A percentile compares a stretch with the other conserved stretches of the same genome.
Evolutionary conservation across 2,888 invertebrate species (phyloP).

Genomic region (Monopis laevigella): DNA sequence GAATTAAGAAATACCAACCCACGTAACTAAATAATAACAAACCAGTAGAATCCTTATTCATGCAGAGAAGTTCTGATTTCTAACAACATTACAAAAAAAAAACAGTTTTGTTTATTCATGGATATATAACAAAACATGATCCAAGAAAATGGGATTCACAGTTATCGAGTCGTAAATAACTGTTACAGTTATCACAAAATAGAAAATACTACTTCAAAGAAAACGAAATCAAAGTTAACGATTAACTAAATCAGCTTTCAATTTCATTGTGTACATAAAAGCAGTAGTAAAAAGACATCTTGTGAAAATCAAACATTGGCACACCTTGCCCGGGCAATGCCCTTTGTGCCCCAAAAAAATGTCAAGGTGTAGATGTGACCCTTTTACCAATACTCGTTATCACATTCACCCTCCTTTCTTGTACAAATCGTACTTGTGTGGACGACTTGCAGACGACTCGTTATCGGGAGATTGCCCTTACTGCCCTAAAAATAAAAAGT

Average conservation of each 20-base stretch:
- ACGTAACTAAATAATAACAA: not conserved
- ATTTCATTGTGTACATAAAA: slow-evolving; percentile 6
- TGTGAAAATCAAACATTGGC: slow-evolving; percentile 6
- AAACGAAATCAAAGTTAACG: too few species aligned
- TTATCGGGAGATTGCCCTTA: slow-evolving; percentile 4
- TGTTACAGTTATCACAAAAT: too few species aligned
- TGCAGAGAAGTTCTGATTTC: not conserved
- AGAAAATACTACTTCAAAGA: too few species aligned
- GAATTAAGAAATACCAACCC: not conserved
- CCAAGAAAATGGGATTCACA: too few species aligned
- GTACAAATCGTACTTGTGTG: not conserved
- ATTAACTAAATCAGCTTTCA: slow-evolving; percentile 7
- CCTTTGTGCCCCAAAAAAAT: slow-evolving; percentile 8
- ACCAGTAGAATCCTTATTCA: too few species aligned
- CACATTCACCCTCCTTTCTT: slow-evolving; percentile 7
- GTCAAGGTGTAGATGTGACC: slow-evolving; percentile 11
- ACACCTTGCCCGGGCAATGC: slow-evolving; percentile 10
- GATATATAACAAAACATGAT: too few species aligned
- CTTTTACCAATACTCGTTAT: slow-evolving; percentile 9
- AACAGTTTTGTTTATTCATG: too few species aligned
- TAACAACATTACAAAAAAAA: not conserved
- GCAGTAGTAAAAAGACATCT: slow-evolving; percentile 6
- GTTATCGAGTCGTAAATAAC: too few species aligned
- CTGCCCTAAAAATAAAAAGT: slow-evolving; percentile 3
- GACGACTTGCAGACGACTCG: slow-evolving; percentile 7